phyloP scores from a whole-genome alignment of 2,797 vertebrate species.

The Rhynchotus rufescens region DNA sequence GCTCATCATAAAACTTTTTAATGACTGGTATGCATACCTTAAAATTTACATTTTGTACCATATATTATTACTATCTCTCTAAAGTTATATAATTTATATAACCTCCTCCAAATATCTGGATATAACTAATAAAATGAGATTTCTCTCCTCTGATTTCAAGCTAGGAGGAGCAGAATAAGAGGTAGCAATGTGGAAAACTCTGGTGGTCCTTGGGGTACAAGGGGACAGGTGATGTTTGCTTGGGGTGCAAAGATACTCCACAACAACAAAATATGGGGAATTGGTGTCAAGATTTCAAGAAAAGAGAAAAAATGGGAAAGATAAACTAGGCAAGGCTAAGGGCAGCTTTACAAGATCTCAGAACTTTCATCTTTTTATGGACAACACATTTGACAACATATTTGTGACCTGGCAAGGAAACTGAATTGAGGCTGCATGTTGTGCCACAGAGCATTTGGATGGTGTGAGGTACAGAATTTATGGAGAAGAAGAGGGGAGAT shows the following conservation, averaged over 20 bases:
- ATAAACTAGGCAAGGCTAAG: neutral
- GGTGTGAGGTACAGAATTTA: neutral
- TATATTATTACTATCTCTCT: neutral
- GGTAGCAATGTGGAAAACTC: neutral
- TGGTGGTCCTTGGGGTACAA: neutral
- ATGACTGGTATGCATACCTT: neutral
- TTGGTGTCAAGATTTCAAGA: neutral
- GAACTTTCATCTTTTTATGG: neutral
- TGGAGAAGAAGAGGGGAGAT: neutral
- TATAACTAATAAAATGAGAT: neutral
- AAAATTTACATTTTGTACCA: neutral
- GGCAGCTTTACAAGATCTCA: neutral
- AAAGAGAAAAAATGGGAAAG: neutral
- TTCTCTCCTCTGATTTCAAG: neutral
- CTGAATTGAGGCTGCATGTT: neutral
- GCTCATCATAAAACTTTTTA: rapidly evolving
- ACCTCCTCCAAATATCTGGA: neutral
- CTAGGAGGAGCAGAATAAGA: neutral
- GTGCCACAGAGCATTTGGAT: neutral
- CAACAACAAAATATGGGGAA: neutral
- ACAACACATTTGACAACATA: neutral
- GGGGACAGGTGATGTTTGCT: neutral
- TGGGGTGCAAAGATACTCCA: neutral
- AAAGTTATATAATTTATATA: neutral
- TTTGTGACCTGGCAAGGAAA: neutral